Evolutionary conservation across 2,113 vertebrate species (phyloP).

Genomic region (Entelurus aequoreus): DNA sequence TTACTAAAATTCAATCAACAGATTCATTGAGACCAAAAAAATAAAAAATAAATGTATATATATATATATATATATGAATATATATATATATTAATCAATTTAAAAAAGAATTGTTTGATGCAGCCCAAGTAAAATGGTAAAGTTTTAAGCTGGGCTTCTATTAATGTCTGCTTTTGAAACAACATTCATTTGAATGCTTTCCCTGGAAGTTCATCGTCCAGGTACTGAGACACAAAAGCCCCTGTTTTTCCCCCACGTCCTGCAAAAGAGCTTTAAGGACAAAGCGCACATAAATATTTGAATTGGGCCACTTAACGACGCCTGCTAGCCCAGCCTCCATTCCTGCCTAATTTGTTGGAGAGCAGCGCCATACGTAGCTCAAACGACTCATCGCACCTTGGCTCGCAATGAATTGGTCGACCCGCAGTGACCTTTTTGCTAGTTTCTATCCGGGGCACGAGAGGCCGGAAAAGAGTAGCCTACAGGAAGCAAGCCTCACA

Average conservation of each 20-base stretch:
- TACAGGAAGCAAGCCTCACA: not conserved
- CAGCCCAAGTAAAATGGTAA: too few species aligned
- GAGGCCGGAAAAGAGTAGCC: constrained; percentile 42
- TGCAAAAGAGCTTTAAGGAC: constrained; percentile 58
- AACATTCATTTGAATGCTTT: too few species aligned
- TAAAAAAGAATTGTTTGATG: too few species aligned
- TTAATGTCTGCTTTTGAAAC: too few species aligned
- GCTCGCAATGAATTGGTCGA: constrained; percentile 66
- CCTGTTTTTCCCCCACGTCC: constrained; percentile 43
- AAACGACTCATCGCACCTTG: constrained; percentile 69
- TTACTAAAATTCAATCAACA: too few species aligned
- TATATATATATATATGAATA: too few species aligned
- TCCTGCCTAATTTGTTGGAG: constrained; percentile 69
- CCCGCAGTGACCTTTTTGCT: constrained; percentile 48
- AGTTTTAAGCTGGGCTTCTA: too few species aligned
- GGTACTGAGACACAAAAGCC: too few species aligned
- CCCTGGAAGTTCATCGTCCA: too few species aligned
- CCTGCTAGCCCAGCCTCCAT: constrained; percentile 49
- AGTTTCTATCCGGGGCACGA: constrained; percentile 58
- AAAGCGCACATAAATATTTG: constrained; percentile 63
- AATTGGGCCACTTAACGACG: constrained; percentile 63
- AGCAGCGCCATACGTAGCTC: constrained; percentile 64
- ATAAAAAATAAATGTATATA: too few species aligned
- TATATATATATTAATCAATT: too few species aligned
- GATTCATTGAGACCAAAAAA: too few species aligned